Percentiles rank a stretch among this genome's conserved stretches.
phyloP scores from a whole-genome alignment of 2,797 vertebrate genomes.

The Hyperoplus immaculatus region DNA sequence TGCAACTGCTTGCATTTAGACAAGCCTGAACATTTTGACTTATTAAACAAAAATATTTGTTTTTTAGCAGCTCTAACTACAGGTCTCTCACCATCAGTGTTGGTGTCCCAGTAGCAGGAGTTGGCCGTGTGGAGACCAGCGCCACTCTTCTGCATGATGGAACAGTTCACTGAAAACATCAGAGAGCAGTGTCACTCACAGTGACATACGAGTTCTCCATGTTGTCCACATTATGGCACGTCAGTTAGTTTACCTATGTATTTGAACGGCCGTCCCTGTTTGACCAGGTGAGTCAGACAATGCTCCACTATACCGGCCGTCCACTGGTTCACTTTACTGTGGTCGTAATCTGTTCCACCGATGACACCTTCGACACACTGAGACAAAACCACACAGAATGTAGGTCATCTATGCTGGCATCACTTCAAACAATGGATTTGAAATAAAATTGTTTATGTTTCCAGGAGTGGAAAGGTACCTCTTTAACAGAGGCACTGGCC shows the following conservation, averaged over 20 bases:
- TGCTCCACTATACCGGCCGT: conserved; percentile 96
- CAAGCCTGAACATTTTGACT: neutral
- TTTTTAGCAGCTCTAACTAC: neutral
- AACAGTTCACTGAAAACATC: conserved; percentile 91
- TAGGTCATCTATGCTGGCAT: neutral
- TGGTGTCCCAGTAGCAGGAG: conserved; percentile 98
- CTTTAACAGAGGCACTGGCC: conserved; percentile 91
- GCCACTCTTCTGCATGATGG: conserved; percentile 95
- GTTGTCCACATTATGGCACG: neutral
- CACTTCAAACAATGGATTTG: neutral
- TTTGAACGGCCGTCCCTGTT: conserved; percentile 93
- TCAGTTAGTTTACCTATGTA: conserved; percentile 89
- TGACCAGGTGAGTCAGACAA: conserved; percentile 92
- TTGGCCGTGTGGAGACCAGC: conserved; percentile 97
- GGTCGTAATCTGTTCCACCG: conserved; percentile 94
- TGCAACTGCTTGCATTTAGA: neutral
- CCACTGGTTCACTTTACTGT: conserved; percentile 96
- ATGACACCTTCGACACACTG: conserved; percentile 93
- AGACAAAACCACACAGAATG: conserved; percentile 44
- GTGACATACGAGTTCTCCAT: neutral
- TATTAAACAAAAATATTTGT: neutral
- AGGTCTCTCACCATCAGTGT: conserved; percentile 90
- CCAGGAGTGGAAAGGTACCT: conserved; percentile 81
- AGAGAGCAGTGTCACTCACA: conserved; percentile 1
- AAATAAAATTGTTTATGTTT: neutral